phyloP scores from a whole-genome alignment of 2,888 invertebrate species.

The Diachrysia chrysitis region DNA sequence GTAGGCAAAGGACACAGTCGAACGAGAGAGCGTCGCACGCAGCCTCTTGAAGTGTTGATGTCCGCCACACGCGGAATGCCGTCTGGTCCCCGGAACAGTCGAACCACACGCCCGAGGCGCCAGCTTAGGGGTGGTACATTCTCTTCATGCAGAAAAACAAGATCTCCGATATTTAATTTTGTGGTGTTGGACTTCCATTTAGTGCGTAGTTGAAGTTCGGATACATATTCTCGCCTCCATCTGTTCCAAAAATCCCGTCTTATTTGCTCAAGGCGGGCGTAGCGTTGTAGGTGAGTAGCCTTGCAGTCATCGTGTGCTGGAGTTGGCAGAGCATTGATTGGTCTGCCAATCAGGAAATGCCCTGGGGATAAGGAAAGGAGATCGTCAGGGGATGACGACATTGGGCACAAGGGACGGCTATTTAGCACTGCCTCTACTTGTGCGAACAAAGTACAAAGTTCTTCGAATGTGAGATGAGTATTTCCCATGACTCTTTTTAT shows the following conservation, averaged over 20 bases:
- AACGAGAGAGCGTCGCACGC: too few relatives aligned
- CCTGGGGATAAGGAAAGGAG: too few relatives aligned
- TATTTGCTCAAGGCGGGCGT: not conserved
- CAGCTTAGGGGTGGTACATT: too few relatives aligned
- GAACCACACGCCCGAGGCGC: too few relatives aligned
- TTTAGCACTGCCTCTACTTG: constrained; percentile 26
- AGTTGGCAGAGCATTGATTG: constrained; percentile 8
- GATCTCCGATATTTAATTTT: too few relatives aligned
- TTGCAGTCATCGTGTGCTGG: not conserved
- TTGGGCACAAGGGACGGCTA: constrained; percentile 10
- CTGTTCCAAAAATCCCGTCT: constrained; percentile 30
- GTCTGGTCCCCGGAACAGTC: too few relatives aligned
- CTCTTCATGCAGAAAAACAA: too few relatives aligned
- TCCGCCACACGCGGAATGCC: too few relatives aligned
- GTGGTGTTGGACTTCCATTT: too few relatives aligned
- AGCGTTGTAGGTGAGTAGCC: not conserved
- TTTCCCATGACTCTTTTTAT: constrained; percentile 12
- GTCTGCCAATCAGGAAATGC: not conserved
- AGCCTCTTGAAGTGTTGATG: too few relatives aligned
- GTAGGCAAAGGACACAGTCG: too few relatives aligned
- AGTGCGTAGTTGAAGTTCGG: too few relatives aligned
- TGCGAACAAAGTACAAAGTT: constrained; percentile 18
- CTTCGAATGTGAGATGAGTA: constrained; percentile 16
- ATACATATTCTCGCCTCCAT: constrained; percentile 30
- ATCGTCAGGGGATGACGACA: constrained; percentile 18